Conservation (phyloP, 2,888 invertebrate species). For the Leuctra nigra region DNA sequence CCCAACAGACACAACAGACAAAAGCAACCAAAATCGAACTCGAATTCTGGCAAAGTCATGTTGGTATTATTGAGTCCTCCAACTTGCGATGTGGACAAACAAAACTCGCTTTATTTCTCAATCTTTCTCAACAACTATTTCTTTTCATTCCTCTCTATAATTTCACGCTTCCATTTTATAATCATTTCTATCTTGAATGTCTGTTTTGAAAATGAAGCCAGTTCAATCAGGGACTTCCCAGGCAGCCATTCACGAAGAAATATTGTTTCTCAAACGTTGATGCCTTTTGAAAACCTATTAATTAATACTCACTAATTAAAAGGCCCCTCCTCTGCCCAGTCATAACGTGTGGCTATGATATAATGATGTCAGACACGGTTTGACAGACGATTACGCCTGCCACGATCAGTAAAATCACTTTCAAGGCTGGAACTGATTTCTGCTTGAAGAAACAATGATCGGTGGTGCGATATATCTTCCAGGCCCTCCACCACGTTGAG, state of each 20-base stretch:
- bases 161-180: conserved; percentile 17
- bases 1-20: conserved; percentile 10
- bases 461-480: conserved; percentile 2
- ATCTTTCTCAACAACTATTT: conserved; percentile 10
- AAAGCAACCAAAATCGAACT: conserved; percentile 17
- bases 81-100: conserved; percentile 23
- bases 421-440: conserved; percentile 16
- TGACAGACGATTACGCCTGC: background rate
- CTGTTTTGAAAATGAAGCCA: background rate
- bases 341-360: background rate
- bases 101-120: conserved; percentile 15
- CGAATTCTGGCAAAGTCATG: conserved; percentile 25
- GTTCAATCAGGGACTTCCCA: no score
- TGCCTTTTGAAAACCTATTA: no score
- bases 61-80: conserved; percentile 25
- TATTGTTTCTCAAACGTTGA: no score
- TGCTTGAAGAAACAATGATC: conserved; percentile 17
- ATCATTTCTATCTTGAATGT: background rate
- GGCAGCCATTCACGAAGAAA: no score
- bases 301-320: no score
- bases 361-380: conserved; percentile 6
- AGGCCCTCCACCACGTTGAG: background rate
- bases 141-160: conserved; percentile 13
- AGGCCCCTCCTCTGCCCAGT: no score
- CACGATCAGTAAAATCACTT: conserved; percentile 12